These are phyloP conservation scores for Chaetodon trifasciatus DNA, from an alignment of 2,797 vertebrate genomes.

Conservation along the genomic window DNA sequence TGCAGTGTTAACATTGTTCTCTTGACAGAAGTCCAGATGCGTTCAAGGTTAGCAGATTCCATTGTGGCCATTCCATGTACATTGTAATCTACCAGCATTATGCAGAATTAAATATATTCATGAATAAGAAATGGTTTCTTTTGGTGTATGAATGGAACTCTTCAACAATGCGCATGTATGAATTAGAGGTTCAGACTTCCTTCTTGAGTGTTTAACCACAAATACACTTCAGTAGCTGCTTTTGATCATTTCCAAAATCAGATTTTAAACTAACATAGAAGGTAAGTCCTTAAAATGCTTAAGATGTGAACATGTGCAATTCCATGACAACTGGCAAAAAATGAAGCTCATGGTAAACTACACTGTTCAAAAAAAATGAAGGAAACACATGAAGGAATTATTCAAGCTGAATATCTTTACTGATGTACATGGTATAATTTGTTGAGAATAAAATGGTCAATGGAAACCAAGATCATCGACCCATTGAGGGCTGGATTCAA, in stretches of 20 bases:
- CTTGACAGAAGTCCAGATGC: slow-evolving; percentile 14
- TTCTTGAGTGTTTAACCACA: background rate
- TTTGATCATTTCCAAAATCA: background rate
- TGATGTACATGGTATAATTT: no score
- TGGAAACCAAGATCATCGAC: no score
- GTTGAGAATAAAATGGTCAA: no score
- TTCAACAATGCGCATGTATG: background rate
- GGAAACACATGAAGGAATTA: no score
- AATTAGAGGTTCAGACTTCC: background rate
- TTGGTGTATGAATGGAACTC: slow-evolving; percentile 7
- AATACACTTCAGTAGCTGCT: background rate
- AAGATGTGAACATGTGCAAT: no score
- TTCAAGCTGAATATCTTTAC: no score
- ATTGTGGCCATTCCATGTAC: slow-evolving; percentile 29
- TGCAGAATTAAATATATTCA: slow-evolving; percentile 68
- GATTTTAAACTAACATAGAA: background rate
- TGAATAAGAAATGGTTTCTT: slow-evolving; percentile 19
- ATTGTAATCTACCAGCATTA: slow-evolving; percentile 52
- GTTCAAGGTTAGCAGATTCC: slow-evolving; percentile 7
- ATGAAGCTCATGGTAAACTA: no score
- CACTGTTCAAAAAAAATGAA: no score
- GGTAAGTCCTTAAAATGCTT: background rate
- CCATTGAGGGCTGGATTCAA: no score
- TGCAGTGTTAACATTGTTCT: slow-evolving; percentile 22
- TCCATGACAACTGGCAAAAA: no score